Evolutionary conservation across 2,797 vertebrate species (phyloP).

Genomic region (Esox lucius): DNA sequence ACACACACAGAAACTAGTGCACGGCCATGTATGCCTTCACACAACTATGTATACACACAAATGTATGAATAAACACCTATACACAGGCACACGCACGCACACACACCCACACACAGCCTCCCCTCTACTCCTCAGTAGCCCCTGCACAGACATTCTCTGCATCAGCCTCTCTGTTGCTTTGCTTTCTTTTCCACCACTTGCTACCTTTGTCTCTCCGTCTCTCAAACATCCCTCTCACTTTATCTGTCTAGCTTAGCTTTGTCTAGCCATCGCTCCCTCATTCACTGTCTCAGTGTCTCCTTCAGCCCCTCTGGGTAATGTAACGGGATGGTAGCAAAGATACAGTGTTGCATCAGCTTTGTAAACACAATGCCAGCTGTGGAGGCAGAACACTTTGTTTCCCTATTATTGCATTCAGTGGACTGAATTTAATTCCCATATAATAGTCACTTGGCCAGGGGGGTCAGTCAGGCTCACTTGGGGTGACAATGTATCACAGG

Average conservation of each 20-base stretch:
- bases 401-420: slow-evolving; percentile 10
- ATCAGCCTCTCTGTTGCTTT: slow-evolving; percentile 22
- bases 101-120: not conserved
- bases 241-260: slow-evolving; percentile 17
- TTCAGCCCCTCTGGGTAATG: slow-evolving; percentile 8
- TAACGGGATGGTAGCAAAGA: slow-evolving; percentile 14
- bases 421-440: not conserved
- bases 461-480: too few relatives aligned
- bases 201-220: slow-evolving; percentile 9
- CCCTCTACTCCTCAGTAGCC: slow-evolving; percentile 27
- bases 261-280: not conserved
- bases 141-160: slow-evolving; percentile 40
- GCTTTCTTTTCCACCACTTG: slow-evolving; percentile 7
- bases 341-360: slow-evolving; percentile 29
- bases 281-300: not conserved
- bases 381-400: slow-evolving; percentile 28
- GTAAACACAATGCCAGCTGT: slow-evolving; percentile 12
- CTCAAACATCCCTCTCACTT: slow-evolving; percentile 38
- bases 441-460: too few relatives aligned
- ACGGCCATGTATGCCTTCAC: slow-evolving; percentile 12
- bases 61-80: not conserved
- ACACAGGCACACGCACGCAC: slow-evolving; percentile 17
- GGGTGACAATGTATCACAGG: too few relatives aligned
- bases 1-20: slow-evolving; percentile 8
- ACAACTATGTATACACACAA: slow-evolving; percentile 4